Evolutionary conservation across 2,888 invertebrate genomes (phyloP).

Genomic region (Diogma glabrata): DNA sequence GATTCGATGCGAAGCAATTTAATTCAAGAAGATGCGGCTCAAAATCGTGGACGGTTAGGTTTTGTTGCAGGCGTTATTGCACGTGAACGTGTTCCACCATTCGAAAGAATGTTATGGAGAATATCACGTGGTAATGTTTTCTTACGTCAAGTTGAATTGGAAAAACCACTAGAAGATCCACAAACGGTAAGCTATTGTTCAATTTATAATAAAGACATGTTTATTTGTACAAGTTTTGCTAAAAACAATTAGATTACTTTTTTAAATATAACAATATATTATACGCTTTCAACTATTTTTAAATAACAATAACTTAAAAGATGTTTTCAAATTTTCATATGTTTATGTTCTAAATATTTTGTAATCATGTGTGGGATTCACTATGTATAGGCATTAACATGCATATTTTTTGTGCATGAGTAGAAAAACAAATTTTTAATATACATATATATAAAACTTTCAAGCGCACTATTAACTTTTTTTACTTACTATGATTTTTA

Average conservation of each 20-base stretch:
- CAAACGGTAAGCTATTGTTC: conserved; percentile 44
- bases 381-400: too few species aligned
- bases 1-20: conserved; percentile 48
- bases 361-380: too few species aligned
- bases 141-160: conserved; percentile 72
- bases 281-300: too few species aligned
- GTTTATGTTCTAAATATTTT: too few species aligned
- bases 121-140: conserved; percentile 89
- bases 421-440: neutral
- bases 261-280: too few species aligned
- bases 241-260: too few species aligned
- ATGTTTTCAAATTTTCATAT: conserved; percentile 19
- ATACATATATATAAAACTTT: too few species aligned
- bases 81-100: conserved; percentile 75
- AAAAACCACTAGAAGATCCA: conserved; percentile 72
- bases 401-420: neutral
- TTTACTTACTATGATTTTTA: too few species aligned
- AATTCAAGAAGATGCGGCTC: conserved; percentile 25
- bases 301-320: conserved; percentile 9
- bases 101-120: conserved; percentile 88
- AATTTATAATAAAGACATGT: too few species aligned
- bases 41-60: conserved; percentile 44
- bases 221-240: too few species aligned
- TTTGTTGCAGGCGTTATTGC: conserved; percentile 91
- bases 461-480: too few species aligned